phyloP scores from a whole-genome alignment of 2,113 vertebrate species.

The Cercocebus atys region DNA sequence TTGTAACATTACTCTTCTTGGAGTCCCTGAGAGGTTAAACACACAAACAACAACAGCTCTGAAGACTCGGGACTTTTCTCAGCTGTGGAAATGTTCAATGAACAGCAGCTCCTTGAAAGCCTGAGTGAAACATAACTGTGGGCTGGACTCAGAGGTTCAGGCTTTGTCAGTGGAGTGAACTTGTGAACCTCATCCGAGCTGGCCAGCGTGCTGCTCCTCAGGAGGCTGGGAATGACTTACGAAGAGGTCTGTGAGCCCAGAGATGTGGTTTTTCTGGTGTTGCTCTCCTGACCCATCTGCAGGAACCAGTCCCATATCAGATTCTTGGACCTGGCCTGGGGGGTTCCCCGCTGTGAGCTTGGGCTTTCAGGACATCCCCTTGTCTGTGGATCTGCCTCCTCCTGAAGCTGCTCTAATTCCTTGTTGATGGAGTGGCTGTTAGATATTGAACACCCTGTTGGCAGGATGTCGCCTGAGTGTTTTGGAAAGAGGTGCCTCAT shows the following conservation, averaged over 20 bases:
- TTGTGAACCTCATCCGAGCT: neutral
- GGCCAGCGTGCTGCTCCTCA: neutral
- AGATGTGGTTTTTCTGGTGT: neutral
- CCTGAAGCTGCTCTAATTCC: constrained; percentile 1
- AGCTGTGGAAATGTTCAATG: neutral
- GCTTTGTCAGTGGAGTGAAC: neutral
- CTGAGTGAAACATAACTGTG: neutral
- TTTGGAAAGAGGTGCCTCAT: neutral
- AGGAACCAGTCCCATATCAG: neutral
- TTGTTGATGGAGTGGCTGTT: neutral
- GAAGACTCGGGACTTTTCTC: neutral
- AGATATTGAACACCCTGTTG: neutral
- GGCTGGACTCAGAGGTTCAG: neutral
- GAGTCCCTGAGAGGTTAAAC: neutral
- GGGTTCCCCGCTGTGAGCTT: neutral
- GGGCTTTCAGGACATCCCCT: neutral
- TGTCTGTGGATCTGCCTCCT: neutral
- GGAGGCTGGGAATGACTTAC: neutral
- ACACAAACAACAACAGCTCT: neutral
- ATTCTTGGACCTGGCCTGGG: neutral
- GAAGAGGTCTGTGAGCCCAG: neutral
- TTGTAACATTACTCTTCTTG: neutral
- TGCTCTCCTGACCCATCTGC: neutral
- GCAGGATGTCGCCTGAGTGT: neutral
- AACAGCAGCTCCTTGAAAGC: neutral